Evolutionary conservation across 1,140 invertebrate genomes (phyloP).

Genomic region (Amyelois transitella): DNA sequence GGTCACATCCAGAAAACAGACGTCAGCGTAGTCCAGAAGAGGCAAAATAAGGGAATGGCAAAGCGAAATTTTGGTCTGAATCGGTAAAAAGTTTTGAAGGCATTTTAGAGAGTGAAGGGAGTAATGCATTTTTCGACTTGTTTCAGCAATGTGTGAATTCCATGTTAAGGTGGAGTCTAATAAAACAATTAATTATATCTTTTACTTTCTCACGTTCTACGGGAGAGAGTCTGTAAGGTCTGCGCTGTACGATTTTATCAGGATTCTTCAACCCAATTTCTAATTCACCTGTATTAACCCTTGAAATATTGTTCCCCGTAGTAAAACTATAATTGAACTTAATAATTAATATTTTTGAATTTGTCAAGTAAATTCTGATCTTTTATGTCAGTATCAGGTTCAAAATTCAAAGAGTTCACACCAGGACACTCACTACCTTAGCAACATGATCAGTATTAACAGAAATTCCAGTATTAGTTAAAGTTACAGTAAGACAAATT

Average conservation of each 20-base stretch:
- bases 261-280: conserved; percentile 18
- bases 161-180: too few relatives aligned
- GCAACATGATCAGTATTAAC: background rate
- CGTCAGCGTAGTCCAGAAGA: too few relatives aligned
- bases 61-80: too few relatives aligned
- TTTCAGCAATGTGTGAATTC: too few relatives aligned
- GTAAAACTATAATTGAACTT: conserved; percentile 17
- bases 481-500: conserved; percentile 15
- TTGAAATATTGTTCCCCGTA: conserved; percentile 11
- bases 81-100: too few relatives aligned
- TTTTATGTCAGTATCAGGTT: too few relatives aligned
- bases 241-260: conserved; percentile 25
- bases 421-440: background rate
- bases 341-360: conserved; percentile 7
- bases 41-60: too few relatives aligned
- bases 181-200: too few relatives aligned
- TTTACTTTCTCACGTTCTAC: conserved; percentile 16
- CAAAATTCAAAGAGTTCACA: too few relatives aligned
- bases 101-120: too few relatives aligned
- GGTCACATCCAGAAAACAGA: too few relatives aligned
- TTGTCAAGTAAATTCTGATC: background rate
- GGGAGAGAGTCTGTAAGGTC: conserved; percentile 32
- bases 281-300: conserved; percentile 17
- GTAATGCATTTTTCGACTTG: too few relatives aligned
- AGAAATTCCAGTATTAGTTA: conserved; percentile 4